Percentiles rank a stretch among this genome's conserved stretches.
These are phyloP conservation scores for Anolis apletophallus DNA, from an alignment of 2,797 vertebrate genomes.

Conservation along the genomic window DNA sequence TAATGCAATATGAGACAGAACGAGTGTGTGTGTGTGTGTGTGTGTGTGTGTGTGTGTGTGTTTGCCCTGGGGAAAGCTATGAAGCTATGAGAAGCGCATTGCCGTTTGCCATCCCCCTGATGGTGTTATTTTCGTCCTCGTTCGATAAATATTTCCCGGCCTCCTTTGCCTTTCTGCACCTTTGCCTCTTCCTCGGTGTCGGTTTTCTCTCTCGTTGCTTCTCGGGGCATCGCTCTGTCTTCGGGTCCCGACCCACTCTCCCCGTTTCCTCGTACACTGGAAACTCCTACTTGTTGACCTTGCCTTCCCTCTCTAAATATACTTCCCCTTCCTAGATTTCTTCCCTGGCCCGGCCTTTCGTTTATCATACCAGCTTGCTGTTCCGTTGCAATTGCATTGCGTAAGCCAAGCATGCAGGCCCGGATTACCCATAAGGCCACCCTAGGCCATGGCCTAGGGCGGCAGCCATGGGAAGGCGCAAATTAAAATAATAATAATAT, in stretches of 20 bases:
- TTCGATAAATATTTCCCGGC: constrained; percentile 32
- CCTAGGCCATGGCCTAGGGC: too few relatives aligned
- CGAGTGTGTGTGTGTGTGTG: too few relatives aligned
- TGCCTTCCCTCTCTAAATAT: background rate
- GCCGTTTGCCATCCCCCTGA: background rate
- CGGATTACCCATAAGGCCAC: too few relatives aligned
- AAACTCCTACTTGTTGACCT: background rate
- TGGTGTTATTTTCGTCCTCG: constrained; percentile 29
- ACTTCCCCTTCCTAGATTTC: background rate
- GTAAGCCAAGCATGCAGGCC: too few relatives aligned
- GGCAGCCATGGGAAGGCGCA: too few relatives aligned
- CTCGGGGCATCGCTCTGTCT: too few relatives aligned
- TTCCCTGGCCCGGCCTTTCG: background rate
- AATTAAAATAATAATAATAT: too few relatives aligned
- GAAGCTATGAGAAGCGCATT: constrained; percentile 22
- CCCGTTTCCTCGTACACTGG: background rate
- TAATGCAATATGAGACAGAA: background rate
- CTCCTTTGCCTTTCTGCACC: constrained; percentile 36
- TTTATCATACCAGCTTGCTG: too few relatives aligned
- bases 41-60: background rate
- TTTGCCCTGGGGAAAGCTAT: constrained; percentile 17
- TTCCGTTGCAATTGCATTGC: too few relatives aligned
- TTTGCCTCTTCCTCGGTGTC: background rate
- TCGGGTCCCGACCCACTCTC: too few relatives aligned
- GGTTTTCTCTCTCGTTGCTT: background rate